These are phyloP conservation scores for Chrysina gloriosa DNA, from an alignment of 2,888 invertebrate species.

Conservation along the genomic window DNA sequence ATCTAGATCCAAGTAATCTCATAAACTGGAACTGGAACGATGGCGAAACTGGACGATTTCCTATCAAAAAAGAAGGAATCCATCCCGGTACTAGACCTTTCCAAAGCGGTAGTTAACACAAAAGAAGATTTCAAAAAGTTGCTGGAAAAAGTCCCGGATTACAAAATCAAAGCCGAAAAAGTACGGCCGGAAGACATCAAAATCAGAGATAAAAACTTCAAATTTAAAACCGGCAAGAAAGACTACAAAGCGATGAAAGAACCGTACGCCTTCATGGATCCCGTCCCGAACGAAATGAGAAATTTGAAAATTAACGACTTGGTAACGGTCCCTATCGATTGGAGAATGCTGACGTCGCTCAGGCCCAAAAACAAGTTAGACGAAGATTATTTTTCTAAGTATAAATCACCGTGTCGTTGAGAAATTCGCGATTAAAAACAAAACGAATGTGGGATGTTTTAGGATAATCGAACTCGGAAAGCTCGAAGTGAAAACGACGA, in stretches of 20 bases:
- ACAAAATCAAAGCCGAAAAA: constrained; percentile 89
- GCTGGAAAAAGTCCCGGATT: constrained; percentile 89
- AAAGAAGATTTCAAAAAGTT: constrained; percentile 86
- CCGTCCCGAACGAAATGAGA: constrained; percentile 86
- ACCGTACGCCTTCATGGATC: constrained; percentile 77
- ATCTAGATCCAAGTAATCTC: no score
- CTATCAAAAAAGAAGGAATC: constrained; percentile 87
- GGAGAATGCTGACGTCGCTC: constrained; percentile 92
- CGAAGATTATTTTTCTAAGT: constrained; percentile 89
- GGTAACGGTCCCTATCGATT: constrained; percentile 87
- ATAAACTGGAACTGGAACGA: constrained; percentile 48
- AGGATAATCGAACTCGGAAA: constrained; percentile 86
- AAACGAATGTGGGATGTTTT: constrained; percentile 50
- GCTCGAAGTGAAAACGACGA: constrained; percentile 78
- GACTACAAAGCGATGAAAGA: constrained; percentile 76
- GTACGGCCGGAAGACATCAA: constrained; percentile 81
- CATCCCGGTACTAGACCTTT: constrained; percentile 85
- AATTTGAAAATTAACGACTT: constrained; percentile 80
- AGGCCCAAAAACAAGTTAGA: constrained; percentile 86
- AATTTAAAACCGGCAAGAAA: constrained; percentile 79
- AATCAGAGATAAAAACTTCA: constrained; percentile 79
- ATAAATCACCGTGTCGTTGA: neutral
- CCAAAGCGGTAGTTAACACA: constrained; percentile 80
- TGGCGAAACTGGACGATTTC: constrained; percentile 84
- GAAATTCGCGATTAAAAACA: no score